phyloP scores from a whole-genome alignment of 2,888 invertebrate genomes.

The Punctoribates punctum region DNA sequence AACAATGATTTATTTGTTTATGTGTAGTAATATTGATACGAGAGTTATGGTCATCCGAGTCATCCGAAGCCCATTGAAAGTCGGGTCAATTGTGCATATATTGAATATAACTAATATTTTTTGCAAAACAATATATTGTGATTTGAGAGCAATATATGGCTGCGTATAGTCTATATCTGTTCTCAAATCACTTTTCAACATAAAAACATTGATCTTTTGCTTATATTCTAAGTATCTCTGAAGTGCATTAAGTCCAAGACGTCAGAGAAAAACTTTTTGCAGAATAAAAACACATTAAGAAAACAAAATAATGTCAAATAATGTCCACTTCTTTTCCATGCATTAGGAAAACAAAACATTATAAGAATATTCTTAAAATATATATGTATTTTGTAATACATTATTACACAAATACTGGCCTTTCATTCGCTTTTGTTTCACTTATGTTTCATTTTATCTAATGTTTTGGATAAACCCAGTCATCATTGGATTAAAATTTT shows the following conservation, averaged over 20 bases:
- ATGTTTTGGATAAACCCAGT: slow-evolving; percentile 39
- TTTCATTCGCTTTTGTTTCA: slow-evolving; percentile 16
- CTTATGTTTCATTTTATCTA: slow-evolving; percentile 2
- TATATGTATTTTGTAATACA: slow-evolving; percentile 31
- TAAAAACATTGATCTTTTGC: neutral
- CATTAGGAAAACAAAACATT: neutral
- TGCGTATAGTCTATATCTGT: no score
- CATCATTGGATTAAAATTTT: slow-evolving; percentile 38
- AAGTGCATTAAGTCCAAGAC: slow-evolving; percentile 13
- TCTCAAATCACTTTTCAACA: slow-evolving; percentile 9
- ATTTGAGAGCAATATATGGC: no score
- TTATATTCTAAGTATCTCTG: neutral
- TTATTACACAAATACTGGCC: slow-evolving; percentile 32
- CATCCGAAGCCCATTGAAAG: neutral
- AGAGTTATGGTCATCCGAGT: no score
- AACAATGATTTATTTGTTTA: no score
- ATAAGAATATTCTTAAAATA: slow-evolving; percentile 15
- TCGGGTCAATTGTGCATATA: slow-evolving; percentile 13
- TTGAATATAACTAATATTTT: slow-evolving; percentile 5
- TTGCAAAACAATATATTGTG: neutral
- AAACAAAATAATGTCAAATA: slow-evolving; percentile 6
- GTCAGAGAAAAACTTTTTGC: neutral
- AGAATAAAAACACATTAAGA: no score
- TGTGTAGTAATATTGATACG: no score
- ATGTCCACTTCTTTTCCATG: slow-evolving; percentile 21